Evolutionary conservation across 2,797 vertebrate genomes (phyloP), one percentile per base, ranked within the genome.

Genomic region (Sebastes iracundus): DNA sequence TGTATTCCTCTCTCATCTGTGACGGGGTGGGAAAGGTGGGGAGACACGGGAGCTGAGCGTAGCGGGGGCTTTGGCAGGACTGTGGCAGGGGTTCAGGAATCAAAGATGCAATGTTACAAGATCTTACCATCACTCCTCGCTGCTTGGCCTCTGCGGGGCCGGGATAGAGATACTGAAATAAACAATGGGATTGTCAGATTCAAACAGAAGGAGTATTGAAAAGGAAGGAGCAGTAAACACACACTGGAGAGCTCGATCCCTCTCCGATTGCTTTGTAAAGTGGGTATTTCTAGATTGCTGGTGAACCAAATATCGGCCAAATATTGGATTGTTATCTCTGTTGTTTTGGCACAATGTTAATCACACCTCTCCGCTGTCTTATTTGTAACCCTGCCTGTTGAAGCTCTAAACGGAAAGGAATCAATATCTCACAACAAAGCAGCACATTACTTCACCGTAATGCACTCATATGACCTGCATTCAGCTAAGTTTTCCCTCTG

Each of bases 1-100:
- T 94, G 92, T 96, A 96, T 96, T 96, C 95, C 74, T 90, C 81
- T 91, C 95, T 94, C 90, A 90, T 90, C 90, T 84, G 85, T 93
- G 92, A 91, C 70, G 74, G 86, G 80, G 83, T 56, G 83, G 81
- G 77, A 84, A 88, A 89, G 87, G 88, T 88, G 88, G 90, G 74
- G 83, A 85, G 87, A 67, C 77, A 32, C 46, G 55, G 79, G 72
- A 83, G 86, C 78, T 69, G 56, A 75, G 84, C 70, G 4, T 86
- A 82, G 87, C 65, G 6, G 87, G 89, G 56, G 77, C 25, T 86
- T 77, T 83, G 84, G 83, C 87, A 85, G 86, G 46, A 68, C 71
- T 65, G 84, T 85, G 87, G 88, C 89, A 87, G 82, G 70, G 91
- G 84, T 88, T 87, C 82, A 85, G 83, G 84, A 88, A 90, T 93